Conservation (phyloP, 2,888 invertebrate species). For the Carpatolechia fugitivella region DNA sequence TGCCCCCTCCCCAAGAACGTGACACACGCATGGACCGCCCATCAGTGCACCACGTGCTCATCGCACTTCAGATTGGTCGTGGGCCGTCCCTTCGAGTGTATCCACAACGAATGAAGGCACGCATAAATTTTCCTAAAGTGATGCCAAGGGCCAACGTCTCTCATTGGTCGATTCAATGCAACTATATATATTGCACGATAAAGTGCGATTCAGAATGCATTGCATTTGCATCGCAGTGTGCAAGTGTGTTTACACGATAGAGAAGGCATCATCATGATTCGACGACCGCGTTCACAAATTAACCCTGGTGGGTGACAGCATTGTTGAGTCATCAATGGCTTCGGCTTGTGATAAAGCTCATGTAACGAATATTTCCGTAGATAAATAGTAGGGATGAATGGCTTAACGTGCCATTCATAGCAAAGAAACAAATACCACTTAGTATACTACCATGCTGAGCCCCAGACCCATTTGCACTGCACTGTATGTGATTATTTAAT, state of each 20-base stretch:
- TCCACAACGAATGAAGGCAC: slow-evolving; percentile 55
- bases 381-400: too few species aligned
- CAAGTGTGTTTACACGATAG: background rate
- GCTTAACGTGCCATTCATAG: too few species aligned
- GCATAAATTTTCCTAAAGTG: slow-evolving; percentile 48
- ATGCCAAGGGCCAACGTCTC: slow-evolving; percentile 46
- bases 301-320: too few species aligned
- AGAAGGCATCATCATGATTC: too few species aligned
- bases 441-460: too few species aligned
- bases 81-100: slow-evolving; percentile 64
- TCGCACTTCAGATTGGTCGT: slow-evolving; percentile 66
- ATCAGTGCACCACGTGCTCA: slow-evolving; percentile 44
- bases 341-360: too few species aligned
- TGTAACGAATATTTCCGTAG: too few species aligned
- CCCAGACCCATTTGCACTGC: too few species aligned
- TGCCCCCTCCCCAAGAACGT: slow-evolving; percentile 41
- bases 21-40: slow-evolving; percentile 48
- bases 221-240: background rate
- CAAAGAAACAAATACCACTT: too few species aligned
- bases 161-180: slow-evolving; percentile 42
- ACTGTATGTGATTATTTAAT: too few species aligned
- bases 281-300: too few species aligned
- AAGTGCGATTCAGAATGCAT: background rate
- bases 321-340: too few species aligned
- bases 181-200: background rate